A percentile compares a stretch with the other conserved stretches of the same genome.
Evolutionary conservation across 2,113 vertebrate species (phyloP).

Genomic region (Pseudopipra pipra): DNA sequence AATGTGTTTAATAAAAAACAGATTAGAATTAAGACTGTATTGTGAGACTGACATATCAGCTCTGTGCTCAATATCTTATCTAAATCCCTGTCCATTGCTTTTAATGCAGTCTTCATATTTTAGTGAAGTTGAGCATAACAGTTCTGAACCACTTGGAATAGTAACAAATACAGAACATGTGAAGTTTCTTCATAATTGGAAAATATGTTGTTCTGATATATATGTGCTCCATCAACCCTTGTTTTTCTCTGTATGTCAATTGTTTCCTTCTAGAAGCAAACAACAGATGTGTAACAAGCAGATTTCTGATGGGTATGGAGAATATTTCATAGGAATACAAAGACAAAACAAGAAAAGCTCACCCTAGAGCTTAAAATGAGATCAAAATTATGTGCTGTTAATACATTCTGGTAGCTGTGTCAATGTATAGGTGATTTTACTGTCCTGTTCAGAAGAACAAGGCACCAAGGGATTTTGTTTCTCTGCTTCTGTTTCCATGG

Average conservation of each 20-base stretch:
- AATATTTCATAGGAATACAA: neutral
- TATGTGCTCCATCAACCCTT: neutral
- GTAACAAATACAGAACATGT: neutral
- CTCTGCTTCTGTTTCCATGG: slow-evolving; percentile 87
- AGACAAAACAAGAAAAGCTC: neutral
- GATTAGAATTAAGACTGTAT: slow-evolving; percentile 12
- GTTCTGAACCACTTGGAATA: neutral
- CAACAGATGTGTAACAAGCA: neutral
- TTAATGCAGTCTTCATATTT: neutral
- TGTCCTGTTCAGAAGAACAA: slow-evolving; percentile 60
- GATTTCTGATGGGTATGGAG: neutral
- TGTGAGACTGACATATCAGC: neutral
- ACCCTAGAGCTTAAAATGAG: slow-evolving; percentile 27
- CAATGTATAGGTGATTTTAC: slow-evolving; percentile 54
- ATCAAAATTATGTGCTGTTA: neutral
- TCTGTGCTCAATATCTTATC: neutral
- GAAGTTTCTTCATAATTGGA: neutral
- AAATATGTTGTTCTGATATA: neutral
- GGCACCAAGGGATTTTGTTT: slow-evolving; percentile 75
- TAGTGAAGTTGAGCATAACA: neutral
- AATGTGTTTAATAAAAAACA: neutral
- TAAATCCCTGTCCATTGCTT: neutral
- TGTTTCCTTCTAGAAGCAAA: neutral
- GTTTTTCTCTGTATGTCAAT: neutral
- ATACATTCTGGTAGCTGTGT: slow-evolving; percentile 23